phyloP scores from a whole-genome alignment of 2,113 vertebrate species.

The zebrafish (Danio rerio) region DNA sequence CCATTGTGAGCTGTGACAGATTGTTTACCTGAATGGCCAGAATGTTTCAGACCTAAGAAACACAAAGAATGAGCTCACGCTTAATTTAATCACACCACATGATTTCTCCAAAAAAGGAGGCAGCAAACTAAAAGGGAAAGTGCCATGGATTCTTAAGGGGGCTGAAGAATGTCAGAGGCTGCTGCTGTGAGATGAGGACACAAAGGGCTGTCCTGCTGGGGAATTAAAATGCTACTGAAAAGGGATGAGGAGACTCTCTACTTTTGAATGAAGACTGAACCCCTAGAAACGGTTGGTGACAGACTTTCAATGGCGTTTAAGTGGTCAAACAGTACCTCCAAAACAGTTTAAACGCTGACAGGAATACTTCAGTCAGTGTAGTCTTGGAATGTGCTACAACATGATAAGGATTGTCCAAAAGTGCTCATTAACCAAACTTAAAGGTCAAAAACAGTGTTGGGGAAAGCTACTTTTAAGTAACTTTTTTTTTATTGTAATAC shows the following conservation, averaged over 20 bases:
- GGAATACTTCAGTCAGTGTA: conserved; percentile 36
- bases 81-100: conserved; percentile 67
- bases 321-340: conserved; percentile 43
- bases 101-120: conserved; percentile 64
- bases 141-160: conserved; percentile 46
- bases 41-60: conserved; percentile 48
- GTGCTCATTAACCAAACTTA: conserved; percentile 15
- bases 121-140: conserved; percentile 47
- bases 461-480: no score
- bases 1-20: conserved; percentile 29
- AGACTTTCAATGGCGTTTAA: conserved; percentile 48
- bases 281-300: conserved; percentile 13
- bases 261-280: conserved; percentile 35
- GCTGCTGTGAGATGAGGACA: conserved; percentile 43
- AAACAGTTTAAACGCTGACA: conserved; percentile 8
- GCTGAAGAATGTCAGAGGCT: conserved; percentile 50
- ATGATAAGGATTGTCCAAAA: conserved; percentile 19
- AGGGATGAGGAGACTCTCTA: conserved; percentile 29
- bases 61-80: conserved; percentile 58
- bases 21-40: conserved; percentile 49
- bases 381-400: conserved; percentile 28
- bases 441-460: no score
- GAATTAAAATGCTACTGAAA: conserved; percentile 37
- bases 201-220: conserved; percentile 47
- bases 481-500: no score